These are phyloP conservation scores for Limnothrissa miodon DNA, from an alignment of 2,113 vertebrate species.

Conservation along the genomic window DNA sequence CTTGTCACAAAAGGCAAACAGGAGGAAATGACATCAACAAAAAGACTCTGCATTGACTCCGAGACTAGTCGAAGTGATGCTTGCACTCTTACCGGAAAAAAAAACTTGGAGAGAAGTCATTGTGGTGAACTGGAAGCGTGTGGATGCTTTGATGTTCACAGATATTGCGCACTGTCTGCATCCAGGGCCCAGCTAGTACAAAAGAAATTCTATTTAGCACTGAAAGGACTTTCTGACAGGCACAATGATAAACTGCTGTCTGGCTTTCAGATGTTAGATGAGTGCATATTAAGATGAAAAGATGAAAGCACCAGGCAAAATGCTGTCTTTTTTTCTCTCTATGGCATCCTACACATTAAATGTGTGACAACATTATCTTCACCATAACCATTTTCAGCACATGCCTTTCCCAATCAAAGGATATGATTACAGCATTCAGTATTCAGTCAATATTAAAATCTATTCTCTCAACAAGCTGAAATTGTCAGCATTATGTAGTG, in stretches of 20 bases:
- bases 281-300: not conserved
- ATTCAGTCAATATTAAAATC: constrained; percentile 1
- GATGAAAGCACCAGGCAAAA: not conserved
- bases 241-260: not conserved
- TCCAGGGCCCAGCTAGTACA: not conserved
- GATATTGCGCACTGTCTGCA: not conserved
- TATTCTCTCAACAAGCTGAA: not conserved
- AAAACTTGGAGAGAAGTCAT: not conserved
- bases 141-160: not conserved
- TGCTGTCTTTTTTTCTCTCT: not conserved
- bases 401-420: constrained; percentile 14
- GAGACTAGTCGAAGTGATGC: not conserved
- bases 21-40: not conserved
- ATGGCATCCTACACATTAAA: not conserved
- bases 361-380: not conserved
- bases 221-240: constrained; percentile 7
- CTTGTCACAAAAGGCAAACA: not conserved
- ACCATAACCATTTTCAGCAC: not conserved
- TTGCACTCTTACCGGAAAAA: not conserved
- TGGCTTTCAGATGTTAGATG: constrained; percentile 18
- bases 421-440: constrained; percentile 12
- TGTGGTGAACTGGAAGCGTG: not conserved
- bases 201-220: constrained; percentile 15
- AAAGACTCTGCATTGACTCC: not conserved
- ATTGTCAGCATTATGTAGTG: not conserved